Evolutionary conservation across 1,140 invertebrate species (phyloP), one percentile per base, ranked within the genome.

Genomic region (Samia ricini): DNA sequence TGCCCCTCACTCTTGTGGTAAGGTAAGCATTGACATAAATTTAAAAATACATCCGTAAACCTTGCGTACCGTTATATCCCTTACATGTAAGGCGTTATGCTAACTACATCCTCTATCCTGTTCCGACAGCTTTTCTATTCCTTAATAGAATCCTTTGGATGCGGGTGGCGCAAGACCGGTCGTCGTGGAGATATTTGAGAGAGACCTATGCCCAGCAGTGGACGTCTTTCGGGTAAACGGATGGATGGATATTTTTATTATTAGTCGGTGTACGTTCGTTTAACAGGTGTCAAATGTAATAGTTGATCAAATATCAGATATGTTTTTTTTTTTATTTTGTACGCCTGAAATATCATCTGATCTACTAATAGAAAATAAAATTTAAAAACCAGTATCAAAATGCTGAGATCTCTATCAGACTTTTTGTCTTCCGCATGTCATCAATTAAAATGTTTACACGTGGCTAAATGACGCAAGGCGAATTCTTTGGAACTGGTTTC

Each of bases 391-490:
- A 67, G 69, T 74, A 74, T 65, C 57, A 56, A 62, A 72, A 74
- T 68, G 56, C 69, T 67, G 74, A n/a, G n/a, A 85, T 80, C 69
- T 64, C 66, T 79, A 85, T 82, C 76, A 52, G 57, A 61, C 72
- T 82, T 83, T 84, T 86, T 81, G 78, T 83, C 79, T 88, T 88
- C 85, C 84, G 76, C 77, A 91, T 92, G 70, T 88, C 79, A 84
- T 84, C 81, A 87, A 85, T 87, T 85, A 85, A 87, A 84, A 86
- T 85, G 63, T 86, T 85, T 88, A 83, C 83, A 85, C 83, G 83
- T 84, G 83, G 77, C 75, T 69, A 69, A 72, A 66, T 83, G 81
- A 86, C 79, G 81, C 75, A 80, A 82, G 74, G 73, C 81, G 76
- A 69, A 82, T 85, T 83, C 79, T 79, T 80, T 64, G 62, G 61